Evolutionary conservation across 2,888 invertebrate genomes (phyloP).

Genomic region (Scaptomyza caliginosa): DNA sequence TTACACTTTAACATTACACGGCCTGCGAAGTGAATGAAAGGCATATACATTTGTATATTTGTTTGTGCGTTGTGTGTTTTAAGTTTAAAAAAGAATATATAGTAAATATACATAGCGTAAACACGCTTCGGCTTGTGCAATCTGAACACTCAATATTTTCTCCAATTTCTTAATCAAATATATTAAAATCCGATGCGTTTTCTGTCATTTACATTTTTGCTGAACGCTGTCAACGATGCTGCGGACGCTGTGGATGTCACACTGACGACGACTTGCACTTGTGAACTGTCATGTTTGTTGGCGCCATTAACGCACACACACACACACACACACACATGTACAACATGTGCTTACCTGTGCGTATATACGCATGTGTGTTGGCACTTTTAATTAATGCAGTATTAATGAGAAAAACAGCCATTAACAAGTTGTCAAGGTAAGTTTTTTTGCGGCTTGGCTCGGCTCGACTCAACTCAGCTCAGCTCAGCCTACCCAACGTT

Average conservation of each 20-base stretch:
- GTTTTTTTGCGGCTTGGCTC: constrained; percentile 50
- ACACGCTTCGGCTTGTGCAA: constrained; percentile 6
- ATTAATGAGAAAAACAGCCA: constrained; percentile 84
- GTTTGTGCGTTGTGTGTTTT: too few species aligned
- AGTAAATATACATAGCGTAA: background rate
- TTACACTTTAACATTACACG: background rate
- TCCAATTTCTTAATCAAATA: constrained; percentile 24
- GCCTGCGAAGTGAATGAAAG: background rate
- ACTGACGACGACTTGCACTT: constrained; percentile 53
- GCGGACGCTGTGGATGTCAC: constrained; percentile 20
- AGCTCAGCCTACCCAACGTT: constrained; percentile 29
- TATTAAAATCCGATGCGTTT: constrained; percentile 43
- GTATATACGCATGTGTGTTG: constrained; percentile 36
- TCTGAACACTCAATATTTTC: background rate
- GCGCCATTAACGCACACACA: constrained; percentile 49
- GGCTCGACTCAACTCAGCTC: constrained; percentile 21
- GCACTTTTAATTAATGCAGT: constrained; percentile 82
- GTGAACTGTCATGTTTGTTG: constrained; percentile 68
- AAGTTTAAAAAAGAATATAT: too few species aligned
- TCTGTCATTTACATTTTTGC: constrained; percentile 17
- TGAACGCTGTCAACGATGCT: constrained; percentile 14
- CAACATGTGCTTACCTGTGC: constrained; percentile 8
- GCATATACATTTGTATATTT: background rate
- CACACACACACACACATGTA: constrained; percentile 18
- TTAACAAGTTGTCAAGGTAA: constrained; percentile 85